Conservation (phyloP, 2,113 vertebrate genomes). For the Sus scrofa region DNA sequence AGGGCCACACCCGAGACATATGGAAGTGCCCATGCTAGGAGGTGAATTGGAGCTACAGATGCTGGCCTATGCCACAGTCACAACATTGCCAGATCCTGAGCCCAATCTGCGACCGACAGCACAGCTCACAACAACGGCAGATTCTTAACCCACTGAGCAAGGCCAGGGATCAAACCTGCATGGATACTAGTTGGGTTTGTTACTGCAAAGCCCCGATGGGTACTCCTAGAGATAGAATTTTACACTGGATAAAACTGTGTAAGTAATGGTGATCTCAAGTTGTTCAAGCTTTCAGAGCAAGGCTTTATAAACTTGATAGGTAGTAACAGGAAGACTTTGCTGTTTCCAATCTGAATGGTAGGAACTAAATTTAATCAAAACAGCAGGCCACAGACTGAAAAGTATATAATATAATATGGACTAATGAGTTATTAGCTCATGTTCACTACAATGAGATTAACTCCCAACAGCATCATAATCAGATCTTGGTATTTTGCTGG, state of each 20-base stretch:
- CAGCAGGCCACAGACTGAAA: slow-evolving; percentile 80
- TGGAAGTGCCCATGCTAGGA: too few species aligned
- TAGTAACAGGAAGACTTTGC: slow-evolving; percentile 75
- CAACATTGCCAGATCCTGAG: too few species aligned
- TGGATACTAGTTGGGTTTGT: too few species aligned
- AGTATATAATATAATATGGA: slow-evolving; percentile 80
- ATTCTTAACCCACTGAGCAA: too few species aligned
- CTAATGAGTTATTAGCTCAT: slow-evolving; percentile 83
- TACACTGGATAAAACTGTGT: slow-evolving; percentile 15
- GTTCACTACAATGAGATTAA: slow-evolving; percentile 83
- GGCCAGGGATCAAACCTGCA: too few species aligned
- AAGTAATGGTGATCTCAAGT: slow-evolving; percentile 39
- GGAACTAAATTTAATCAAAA: slow-evolving; percentile 85
- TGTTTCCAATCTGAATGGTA: slow-evolving; percentile 76
- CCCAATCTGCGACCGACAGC: too few species aligned
- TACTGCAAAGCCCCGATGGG: too few species aligned
- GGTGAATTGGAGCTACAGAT: too few species aligned
- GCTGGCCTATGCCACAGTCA: too few species aligned
- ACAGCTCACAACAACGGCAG: too few species aligned
- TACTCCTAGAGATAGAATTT: not conserved
- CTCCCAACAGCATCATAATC: slow-evolving; percentile 80
- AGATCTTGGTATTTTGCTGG: slow-evolving; percentile 73
- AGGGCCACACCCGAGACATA: too few species aligned
- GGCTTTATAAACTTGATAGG: slow-evolving; percentile 56
- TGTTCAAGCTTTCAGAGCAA: slow-evolving; percentile 69